Evolutionary conservation across 2,797 vertebrate species (phyloP).

Genomic region (Cephalopachus bancanus): DNA sequence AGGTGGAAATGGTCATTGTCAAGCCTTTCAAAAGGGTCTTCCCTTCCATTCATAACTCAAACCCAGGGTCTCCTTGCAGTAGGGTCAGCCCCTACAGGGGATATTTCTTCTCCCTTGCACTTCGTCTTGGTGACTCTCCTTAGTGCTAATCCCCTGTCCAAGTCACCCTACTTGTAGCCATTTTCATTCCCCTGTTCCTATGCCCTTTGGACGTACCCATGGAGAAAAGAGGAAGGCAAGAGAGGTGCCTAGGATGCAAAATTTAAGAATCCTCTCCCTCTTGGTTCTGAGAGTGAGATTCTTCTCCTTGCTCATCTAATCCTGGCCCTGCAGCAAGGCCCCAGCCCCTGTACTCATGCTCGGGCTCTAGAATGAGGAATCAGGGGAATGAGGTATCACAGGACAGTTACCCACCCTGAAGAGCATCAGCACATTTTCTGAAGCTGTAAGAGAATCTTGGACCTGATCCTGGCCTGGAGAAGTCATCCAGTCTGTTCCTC

Average conservation of each 20-base stretch:
- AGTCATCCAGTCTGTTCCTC: background rate
- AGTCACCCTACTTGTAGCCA: background rate
- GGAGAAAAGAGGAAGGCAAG: background rate
- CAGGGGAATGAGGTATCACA: fast-evolving
- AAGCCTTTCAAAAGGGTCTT: background rate
- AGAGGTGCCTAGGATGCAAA: background rate
- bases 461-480: background rate
- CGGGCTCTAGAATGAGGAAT: fast-evolving
- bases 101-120: too few species aligned
- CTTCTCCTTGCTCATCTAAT: background rate
- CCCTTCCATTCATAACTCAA: background rate
- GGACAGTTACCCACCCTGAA: background rate
- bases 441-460: background rate
- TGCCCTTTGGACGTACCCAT: background rate
- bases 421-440: background rate
- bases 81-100: background rate
- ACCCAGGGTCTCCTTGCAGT: background rate
- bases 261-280: background rate
- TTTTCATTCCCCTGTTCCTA: background rate
- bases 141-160: too few species aligned
- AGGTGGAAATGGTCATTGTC: background rate
- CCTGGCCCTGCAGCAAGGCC: too few species aligned
- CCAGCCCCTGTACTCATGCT: too few species aligned
- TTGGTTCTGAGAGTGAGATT: background rate
- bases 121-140: background rate